Conservation (phyloP, 2,888 invertebrate species). For the Papilio elwesi region DNA sequence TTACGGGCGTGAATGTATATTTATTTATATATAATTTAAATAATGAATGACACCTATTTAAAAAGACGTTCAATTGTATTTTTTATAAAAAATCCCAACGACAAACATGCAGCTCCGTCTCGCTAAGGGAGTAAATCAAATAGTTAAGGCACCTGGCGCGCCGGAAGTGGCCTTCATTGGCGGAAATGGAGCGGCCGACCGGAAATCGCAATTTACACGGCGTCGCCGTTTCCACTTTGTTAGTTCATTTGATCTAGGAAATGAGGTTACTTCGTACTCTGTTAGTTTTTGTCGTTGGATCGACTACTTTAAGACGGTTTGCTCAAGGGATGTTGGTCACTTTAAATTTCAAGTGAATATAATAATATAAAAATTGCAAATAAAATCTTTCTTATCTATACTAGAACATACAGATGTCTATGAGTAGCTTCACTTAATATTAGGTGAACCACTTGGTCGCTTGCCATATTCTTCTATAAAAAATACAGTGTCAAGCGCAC, state of each 20-base stretch:
- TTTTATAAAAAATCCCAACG: slow-evolving; percentile 42
- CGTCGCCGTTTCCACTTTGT: slow-evolving; percentile 50
- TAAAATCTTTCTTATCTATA: too few species aligned
- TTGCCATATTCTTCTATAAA: too few species aligned
- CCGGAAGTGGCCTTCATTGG: slow-evolving; percentile 71
- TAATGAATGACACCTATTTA: too few species aligned
- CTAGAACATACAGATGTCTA: too few species aligned
- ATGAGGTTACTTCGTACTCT: slow-evolving; percentile 46
- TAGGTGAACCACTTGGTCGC: too few species aligned
- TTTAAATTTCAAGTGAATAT: not conserved
- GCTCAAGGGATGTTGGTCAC: not conserved
- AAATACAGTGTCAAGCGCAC: too few species aligned
- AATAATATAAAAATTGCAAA: too few species aligned
- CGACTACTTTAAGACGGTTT: not conserved
- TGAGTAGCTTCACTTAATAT: too few species aligned
- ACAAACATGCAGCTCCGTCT: slow-evolving; percentile 43
- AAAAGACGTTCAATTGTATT: not conserved
- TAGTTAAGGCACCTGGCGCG: slow-evolving; percentile 70
- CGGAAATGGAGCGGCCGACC: slow-evolving; percentile 72
- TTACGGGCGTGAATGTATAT: too few species aligned
- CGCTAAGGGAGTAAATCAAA: slow-evolving; percentile 61
- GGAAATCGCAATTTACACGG: slow-evolving; percentile 75
- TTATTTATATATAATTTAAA: too few species aligned
- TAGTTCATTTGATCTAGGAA: slow-evolving; percentile 57
- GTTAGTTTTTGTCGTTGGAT: slow-evolving; percentile 30